These are phyloP conservation scores for Ophioninae sp. DNA, from an alignment of 2,888 invertebrate genomes.

Conservation along the genomic window DNA sequence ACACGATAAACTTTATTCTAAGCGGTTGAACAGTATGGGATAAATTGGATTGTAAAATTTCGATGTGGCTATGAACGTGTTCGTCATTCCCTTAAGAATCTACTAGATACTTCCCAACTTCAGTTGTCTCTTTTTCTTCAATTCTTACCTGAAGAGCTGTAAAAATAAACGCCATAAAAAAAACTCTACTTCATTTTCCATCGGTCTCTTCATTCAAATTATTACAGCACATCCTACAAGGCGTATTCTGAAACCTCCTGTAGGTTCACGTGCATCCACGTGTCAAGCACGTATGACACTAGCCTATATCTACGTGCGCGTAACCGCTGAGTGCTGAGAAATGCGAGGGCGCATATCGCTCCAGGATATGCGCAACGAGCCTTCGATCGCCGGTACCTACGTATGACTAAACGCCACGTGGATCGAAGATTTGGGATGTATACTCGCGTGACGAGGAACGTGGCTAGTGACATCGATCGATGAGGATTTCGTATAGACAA, in stretches of 20 bases:
- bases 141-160: not conserved
- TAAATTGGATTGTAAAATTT: too few relatives aligned
- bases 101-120: too few relatives aligned
- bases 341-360: constrained; percentile 3
- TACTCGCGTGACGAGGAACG: constrained; percentile 9
- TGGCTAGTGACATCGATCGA: constrained; percentile 40
- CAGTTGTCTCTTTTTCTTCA: not conserved
- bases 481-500: constrained; percentile 41
- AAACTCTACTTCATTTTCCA: not conserved
- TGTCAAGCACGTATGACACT: not conserved
- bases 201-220: not conserved
- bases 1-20: too few relatives aligned
- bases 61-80: too few relatives aligned
- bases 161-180: not conserved
- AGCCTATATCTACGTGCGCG: not conserved
- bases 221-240: not conserved
- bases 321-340: constrained; percentile 1
- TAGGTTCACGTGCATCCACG: not conserved
- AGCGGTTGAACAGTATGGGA: too few relatives aligned
- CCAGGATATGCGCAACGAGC: constrained; percentile 22
- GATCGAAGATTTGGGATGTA: constrained; percentile 2
- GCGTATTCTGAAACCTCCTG: not conserved
- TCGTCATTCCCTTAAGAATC: too few relatives aligned
- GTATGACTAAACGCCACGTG: constrained; percentile 7
- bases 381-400: constrained; percentile 34